Percentiles rank a stretch among this genome's conserved stretches.
These are phyloP conservation scores for Sebastes oblongus DNA, from an alignment of 2,797 vertebrate genomes.

Conservation along the genomic window DNA sequence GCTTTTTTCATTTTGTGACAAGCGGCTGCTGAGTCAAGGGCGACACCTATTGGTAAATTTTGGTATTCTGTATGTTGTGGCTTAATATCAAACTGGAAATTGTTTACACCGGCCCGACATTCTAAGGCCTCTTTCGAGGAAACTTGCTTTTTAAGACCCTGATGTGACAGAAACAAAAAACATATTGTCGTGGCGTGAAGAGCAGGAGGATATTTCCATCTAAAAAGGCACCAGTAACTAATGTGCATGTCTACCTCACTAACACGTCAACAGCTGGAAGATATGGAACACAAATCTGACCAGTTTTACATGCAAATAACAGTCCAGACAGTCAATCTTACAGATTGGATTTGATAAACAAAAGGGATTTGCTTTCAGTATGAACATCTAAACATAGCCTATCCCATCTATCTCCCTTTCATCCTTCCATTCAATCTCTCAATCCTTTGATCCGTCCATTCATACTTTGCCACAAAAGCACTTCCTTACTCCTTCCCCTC, in stretches of 20 bases:
- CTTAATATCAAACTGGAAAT: too few relatives aligned
- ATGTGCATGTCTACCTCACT: not conserved
- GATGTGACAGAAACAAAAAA: not conserved
- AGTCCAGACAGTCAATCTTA: not conserved
- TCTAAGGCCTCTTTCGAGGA: not conserved
- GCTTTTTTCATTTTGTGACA: too few relatives aligned
- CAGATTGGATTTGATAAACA: constrained; percentile 30
- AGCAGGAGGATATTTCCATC: not conserved
- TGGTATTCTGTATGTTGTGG: too few relatives aligned
- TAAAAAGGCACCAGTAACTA: not conserved
- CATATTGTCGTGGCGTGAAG: not conserved
- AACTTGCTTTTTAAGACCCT: not conserved
- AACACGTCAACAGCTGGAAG: not conserved
- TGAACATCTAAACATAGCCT: not conserved
- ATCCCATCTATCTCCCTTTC: not conserved
- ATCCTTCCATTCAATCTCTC: constrained; percentile 13
- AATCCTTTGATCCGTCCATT: constrained; percentile 27
- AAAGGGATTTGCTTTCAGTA: not conserved
- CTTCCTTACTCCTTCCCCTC: not conserved
- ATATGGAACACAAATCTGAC: not conserved
- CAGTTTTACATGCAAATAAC: not conserved
- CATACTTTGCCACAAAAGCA: not conserved
- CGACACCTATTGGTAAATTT: too few relatives aligned
- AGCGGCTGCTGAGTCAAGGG: too few relatives aligned
- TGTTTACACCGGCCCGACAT: too few relatives aligned